Conservation (phyloP, 2,888 invertebrate genomes). For the Argyra leucocephala region DNA sequence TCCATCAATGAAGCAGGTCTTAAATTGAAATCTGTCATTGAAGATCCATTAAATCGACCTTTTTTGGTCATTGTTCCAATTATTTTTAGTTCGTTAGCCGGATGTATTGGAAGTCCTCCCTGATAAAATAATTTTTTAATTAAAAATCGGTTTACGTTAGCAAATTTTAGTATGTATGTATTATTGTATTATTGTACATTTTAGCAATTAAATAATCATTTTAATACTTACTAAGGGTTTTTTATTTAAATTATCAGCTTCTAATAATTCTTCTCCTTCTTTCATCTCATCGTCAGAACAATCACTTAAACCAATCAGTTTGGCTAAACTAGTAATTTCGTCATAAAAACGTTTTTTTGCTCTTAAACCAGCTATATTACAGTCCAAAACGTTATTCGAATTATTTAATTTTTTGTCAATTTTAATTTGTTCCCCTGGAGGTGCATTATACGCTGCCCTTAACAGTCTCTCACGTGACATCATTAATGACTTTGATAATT, state of each 20-base stretch:
- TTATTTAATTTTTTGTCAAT: slow-evolving; percentile 31
- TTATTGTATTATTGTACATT: slow-evolving; percentile 28
- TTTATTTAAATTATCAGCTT: background rate
- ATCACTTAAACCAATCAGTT: slow-evolving; percentile 56
- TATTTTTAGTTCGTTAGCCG: slow-evolving; percentile 38
- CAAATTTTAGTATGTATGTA: background rate
- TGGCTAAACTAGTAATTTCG: slow-evolving; percentile 58
- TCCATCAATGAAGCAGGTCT: slow-evolving; percentile 19
- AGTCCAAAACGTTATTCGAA: slow-evolving; percentile 40
- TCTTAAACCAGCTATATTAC: slow-evolving; percentile 47
- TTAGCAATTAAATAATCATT: no score
- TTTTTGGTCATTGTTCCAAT: slow-evolving; percentile 41
- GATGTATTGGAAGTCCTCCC: background rate
- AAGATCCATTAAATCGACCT: slow-evolving; percentile 1
- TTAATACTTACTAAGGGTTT: background rate
- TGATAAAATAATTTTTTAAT: background rate
- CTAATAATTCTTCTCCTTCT: background rate
- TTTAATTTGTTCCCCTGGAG: slow-evolving; percentile 47
- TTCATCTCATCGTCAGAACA: slow-evolving; percentile 45
- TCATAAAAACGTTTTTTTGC: slow-evolving; percentile 48
- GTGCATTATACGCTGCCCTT: slow-evolving; percentile 54
- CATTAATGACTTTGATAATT: slow-evolving; percentile 54
- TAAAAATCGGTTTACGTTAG: background rate
- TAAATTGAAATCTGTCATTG: slow-evolving; percentile 8
- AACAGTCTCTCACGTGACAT: slow-evolving; percentile 63